These are phyloP conservation scores for Agonum fuliginosum DNA, from an alignment of 2,888 invertebrate species.

Conservation along the genomic window DNA sequence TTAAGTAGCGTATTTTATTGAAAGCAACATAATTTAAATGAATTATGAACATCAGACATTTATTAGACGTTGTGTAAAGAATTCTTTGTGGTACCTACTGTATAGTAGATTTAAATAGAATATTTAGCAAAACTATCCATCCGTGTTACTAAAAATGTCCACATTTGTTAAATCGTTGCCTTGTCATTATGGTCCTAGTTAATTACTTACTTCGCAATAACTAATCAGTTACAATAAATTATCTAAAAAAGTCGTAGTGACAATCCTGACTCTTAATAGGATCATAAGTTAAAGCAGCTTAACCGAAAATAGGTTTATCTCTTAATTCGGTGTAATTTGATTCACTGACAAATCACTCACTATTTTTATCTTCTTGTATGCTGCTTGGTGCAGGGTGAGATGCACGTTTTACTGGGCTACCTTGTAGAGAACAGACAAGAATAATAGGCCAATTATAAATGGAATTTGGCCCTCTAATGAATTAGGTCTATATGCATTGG, in stretches of 20 bases:
- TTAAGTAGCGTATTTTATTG: too few relatives aligned
- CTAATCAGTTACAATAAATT: constrained; percentile 32
- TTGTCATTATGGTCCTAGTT: neutral
- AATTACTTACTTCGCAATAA: neutral
- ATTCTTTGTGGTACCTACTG: too few relatives aligned
- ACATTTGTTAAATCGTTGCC: too few relatives aligned
- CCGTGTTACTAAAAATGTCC: too few relatives aligned
- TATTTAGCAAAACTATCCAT: too few relatives aligned
- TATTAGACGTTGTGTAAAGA: too few relatives aligned
- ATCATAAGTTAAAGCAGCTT: constrained; percentile 46
- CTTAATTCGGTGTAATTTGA: constrained; percentile 51
- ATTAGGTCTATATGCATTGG: too few relatives aligned
- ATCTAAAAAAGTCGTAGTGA: constrained; percentile 21
- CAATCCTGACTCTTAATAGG: constrained; percentile 28
- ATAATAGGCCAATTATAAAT: constrained; percentile 46
- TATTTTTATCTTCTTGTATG: constrained; percentile 54
- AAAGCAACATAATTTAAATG: too few relatives aligned
- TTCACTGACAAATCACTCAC: constrained; percentile 46
- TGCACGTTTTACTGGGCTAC: constrained; percentile 3
- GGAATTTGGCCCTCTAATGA: constrained; percentile 48
- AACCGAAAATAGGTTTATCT: constrained; percentile 49
- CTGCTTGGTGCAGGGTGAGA: neutral
- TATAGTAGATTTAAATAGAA: too few relatives aligned
- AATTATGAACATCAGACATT: too few relatives aligned
- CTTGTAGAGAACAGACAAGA: neutral